Evolutionary conservation across 2,797 vertebrate species (phyloP).

Genomic region (Phrynocephalus forsythii): DNA sequence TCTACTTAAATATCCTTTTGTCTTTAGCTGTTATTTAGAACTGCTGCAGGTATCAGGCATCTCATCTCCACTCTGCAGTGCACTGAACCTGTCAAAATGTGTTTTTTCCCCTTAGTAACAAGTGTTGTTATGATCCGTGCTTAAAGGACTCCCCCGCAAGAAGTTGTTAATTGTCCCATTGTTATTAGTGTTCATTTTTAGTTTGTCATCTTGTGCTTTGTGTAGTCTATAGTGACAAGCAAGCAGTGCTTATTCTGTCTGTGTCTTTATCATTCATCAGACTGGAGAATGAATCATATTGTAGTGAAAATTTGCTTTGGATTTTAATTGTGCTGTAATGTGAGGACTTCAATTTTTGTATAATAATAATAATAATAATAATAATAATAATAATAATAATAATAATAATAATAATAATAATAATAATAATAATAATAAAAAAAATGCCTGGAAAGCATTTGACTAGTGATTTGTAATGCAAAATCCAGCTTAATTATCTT

Average conservation of each 20-base stretch:
- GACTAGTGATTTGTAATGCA: too few relatives aligned
- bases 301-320: not conserved
- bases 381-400: too few relatives aligned
- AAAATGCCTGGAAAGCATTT: too few relatives aligned
- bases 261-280: not conserved
- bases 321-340: not conserved
- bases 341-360: not conserved
- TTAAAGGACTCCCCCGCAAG: not conserved
- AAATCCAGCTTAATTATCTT: too few relatives aligned
- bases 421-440: too few relatives aligned
- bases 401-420: too few relatives aligned
- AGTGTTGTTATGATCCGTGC: not conserved
- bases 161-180: too few relatives aligned
- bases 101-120: not conserved
- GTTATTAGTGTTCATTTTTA: too few relatives aligned
- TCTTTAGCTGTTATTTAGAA: not conserved
- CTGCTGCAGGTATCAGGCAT: not conserved
- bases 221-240: not conserved
- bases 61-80: too few relatives aligned
- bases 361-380: not conserved
- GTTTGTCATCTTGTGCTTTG: not conserved
- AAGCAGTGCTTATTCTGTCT: not conserved
- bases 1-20: too few relatives aligned
- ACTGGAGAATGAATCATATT: not conserved
- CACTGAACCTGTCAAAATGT: not conserved